Evolutionary conservation across 2,797 vertebrate species (phyloP).

Genomic region (Apogon talboti): DNA sequence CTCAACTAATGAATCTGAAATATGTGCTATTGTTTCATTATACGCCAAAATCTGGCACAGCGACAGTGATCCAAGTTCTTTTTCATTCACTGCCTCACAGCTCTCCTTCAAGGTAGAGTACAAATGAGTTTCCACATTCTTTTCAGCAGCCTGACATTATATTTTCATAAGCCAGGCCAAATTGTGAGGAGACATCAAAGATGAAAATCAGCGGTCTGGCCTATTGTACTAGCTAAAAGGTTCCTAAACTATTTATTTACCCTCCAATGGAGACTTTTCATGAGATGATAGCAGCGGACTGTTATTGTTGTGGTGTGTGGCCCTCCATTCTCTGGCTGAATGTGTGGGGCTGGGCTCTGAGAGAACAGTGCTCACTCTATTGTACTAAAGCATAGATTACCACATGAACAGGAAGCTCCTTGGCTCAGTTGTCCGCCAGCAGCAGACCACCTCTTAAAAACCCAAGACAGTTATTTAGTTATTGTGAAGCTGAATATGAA

Average conservation of each 20-base stretch:
- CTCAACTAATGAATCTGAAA: conserved; percentile 46
- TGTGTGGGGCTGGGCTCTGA: conserved; percentile 56
- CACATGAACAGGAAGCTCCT: conserved; percentile 81
- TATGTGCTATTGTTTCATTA: conserved; percentile 51
- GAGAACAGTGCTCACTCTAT: conserved; percentile 57
- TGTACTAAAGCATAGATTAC: conserved; percentile 70
- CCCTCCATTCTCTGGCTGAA: conserved; percentile 67
- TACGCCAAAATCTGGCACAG: conserved; percentile 40
- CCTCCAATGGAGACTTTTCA: conserved; percentile 69
- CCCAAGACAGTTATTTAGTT: conserved; percentile 61
- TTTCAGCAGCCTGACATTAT: conserved; percentile 38
- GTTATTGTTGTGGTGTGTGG: conserved; percentile 72
- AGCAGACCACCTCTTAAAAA: conserved; percentile 66
- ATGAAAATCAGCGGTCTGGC: conserved; percentile 57
- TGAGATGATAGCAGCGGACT: conserved; percentile 63
- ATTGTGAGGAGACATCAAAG: conserved; percentile 64
- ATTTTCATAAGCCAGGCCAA: conserved; percentile 51
- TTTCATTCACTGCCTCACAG: conserved; percentile 29
- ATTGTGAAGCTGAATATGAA: conserved; percentile 71
- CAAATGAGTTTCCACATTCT: conserved; percentile 34
- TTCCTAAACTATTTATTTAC: conserved; percentile 78
- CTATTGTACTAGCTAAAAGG: conserved; percentile 68
- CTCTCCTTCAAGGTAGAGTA: conserved; percentile 45
- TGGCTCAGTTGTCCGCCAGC: conserved; percentile 51
- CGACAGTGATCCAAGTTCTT: conserved; percentile 33